Evolutionary conservation across 2,888 invertebrate genomes (phyloP), one percentile per base, ranked within the genome.

Genomic region (Agelastica alni): DNA sequence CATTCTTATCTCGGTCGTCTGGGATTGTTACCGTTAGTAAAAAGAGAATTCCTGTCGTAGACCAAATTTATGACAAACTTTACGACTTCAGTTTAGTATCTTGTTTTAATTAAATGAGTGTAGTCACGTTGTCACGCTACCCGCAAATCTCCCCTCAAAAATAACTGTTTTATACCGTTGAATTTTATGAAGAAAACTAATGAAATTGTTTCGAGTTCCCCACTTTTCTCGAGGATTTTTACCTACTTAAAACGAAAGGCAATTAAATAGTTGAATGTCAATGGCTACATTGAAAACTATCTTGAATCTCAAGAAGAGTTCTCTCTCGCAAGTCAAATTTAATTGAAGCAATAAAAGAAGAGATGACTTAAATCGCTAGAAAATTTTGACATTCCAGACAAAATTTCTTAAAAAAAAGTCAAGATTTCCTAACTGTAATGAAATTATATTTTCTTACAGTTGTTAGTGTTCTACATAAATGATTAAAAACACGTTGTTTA

Each of bases 181-280:
- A 20, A 18, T 66, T 67, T 63, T 68, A 67, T 26, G 26, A 7
- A 26, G 9, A 6, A 26, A 26, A 6, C 26, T 26, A 26, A 26
- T 26, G 26, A 26, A 26, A 26, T 26, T 26, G 26, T 26, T 26
- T 26, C 26, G 7, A 26, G 26, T 26, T 26, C 26, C n/a, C n/a
- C 26, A 26, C 26, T 26, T 26, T 26, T 7, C 26, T 3, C 2
- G 26, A 26, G 26, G 6, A 9, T 26, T 26, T 26, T 3, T 6
- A 26, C 6, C 9, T 26, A 7, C 26, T 26, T 6, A 26, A 26
- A 26, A 26, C 9, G n/a, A 26, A 26, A 3, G 26, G 26, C 3
- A 26, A 26, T 26, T 26, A 7, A 26, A 9, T n/a, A n/a, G n/a
- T n/a, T n/a, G n/a, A n/a, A n/a, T n/a, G n/a, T n/a, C n/a, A n/a